Evolutionary conservation across 2,888 invertebrate species (phyloP), one percentile per base, ranked within the genome.

Genomic region (Agrenia bidenticulata): DNA sequence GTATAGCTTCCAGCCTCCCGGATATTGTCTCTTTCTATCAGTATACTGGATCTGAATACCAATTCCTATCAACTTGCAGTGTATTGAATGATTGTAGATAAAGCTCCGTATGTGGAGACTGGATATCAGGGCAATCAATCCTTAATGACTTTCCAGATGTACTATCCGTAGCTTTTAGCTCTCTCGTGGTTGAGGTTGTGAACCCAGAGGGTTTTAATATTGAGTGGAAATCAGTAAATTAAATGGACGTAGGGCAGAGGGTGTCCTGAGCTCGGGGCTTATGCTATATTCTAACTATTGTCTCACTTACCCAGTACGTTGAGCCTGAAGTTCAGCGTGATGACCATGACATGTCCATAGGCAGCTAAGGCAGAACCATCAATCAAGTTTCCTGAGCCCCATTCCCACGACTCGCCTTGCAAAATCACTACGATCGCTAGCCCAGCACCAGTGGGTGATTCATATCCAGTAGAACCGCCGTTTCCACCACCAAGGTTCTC

Each of bases 361-460:
- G 93, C 89, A 15, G 98, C 89, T 74, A 98, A 81, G 57, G 96
- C 89, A 70, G 91, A 90, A 11, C 95, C 97, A 80, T 98, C 98
- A 81, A 96, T 97, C 0, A 95, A 89, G 81, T 97, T 97, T 68
- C 97, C 98, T 19, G 95, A 93, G 79, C 94, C 94, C 91, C 94
- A 96, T 79, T 95, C 94, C 80, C 92, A 96, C 0, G 94, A 94
- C 79, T 96, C 96, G 0, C 95, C 96, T 77, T 95, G 95, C 76
- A 93, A 86, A 82, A 89, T 92, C 58, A 92, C 87, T 79, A 92
- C 81, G 41, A 93, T 92, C 45, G 92, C 71, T 61, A 75, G 54
- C 60, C 73, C 66, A 13, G 37, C 49, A 23, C 27, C 60, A 27
- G 63, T 66, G 26, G 61, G 60, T 49, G 61, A 61, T 37, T 11